These are phyloP conservation scores for Rafetus swinhoei DNA, from an alignment of 2,113 vertebrate genomes.

Conservation along the genomic window DNA sequence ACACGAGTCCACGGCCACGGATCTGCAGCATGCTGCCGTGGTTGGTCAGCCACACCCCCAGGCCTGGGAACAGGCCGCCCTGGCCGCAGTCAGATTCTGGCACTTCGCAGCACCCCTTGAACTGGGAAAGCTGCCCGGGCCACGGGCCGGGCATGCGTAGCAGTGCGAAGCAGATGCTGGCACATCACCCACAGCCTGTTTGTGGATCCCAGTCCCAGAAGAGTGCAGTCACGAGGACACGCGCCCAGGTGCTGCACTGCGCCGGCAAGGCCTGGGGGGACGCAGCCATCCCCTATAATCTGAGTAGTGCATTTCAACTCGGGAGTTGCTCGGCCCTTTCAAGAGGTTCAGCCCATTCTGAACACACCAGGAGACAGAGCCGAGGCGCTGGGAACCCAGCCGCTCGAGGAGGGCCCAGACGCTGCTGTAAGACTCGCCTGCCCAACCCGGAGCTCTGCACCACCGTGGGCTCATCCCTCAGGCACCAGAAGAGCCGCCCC, in stretches of 20 bases:
- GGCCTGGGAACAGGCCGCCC: fast-evolving
- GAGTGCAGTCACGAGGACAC: too few relatives aligned
- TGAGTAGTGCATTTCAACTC: conserved; percentile 6
- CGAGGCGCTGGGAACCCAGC: neutral
- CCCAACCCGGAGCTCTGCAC: neutral
- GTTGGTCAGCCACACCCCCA: neutral
- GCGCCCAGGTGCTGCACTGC: too few relatives aligned
- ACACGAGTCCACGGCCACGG: too few relatives aligned
- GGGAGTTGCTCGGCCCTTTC: conserved; percentile 20
- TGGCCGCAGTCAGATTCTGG: neutral
- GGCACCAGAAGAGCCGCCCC: conserved; percentile 35
- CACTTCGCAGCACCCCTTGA: neutral
- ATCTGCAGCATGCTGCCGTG: too few relatives aligned
- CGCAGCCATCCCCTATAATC: conserved; percentile 36
- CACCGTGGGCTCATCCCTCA: neutral
- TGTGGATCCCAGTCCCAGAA: neutral
- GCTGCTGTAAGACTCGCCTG: neutral
- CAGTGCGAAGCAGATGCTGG: neutral
- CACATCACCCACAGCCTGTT: neutral
- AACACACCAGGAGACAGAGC: conserved; percentile 21
- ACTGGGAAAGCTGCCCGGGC: neutral
- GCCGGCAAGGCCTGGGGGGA: too few relatives aligned
- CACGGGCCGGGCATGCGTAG: neutral
- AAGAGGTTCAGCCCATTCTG: conserved; percentile 47
- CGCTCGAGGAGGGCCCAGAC: conserved; percentile 4